Evolutionary conservation across 1,140 invertebrate species (phyloP).

Genomic region (Drosophila ambigua): DNA sequence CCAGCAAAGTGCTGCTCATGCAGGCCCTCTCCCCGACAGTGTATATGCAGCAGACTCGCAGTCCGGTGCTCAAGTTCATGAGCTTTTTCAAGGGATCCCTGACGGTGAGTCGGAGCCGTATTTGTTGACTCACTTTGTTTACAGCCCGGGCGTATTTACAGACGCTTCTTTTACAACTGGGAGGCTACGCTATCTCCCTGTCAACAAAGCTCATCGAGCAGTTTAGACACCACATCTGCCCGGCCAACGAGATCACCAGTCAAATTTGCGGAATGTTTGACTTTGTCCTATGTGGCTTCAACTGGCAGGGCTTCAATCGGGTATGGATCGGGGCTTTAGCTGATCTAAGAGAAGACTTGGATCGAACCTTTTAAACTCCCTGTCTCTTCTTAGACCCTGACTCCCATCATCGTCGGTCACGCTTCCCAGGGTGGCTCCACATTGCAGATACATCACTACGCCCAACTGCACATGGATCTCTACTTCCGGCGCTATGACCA

Average conservation of each 20-base stretch:
- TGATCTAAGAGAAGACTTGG: too few species aligned
- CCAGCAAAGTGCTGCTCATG: slow-evolving; percentile 85
- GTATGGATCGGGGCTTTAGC: slow-evolving; percentile 6
- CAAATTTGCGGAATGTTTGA: slow-evolving; percentile 56
- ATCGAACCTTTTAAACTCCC: background rate
- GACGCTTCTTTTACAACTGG: slow-evolving; percentile 30
- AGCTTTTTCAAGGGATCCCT: slow-evolving; percentile 25
- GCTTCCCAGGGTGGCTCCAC: slow-evolving; percentile 44
- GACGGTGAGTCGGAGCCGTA: slow-evolving; percentile 13
- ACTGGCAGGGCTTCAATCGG: slow-evolving; percentile 43
- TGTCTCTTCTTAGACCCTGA: slow-evolving; percentile 29
- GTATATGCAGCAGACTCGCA: slow-evolving; percentile 40
- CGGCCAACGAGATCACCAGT: background rate
- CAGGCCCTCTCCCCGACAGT: slow-evolving; percentile 87
- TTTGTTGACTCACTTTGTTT: background rate
- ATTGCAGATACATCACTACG: slow-evolving; percentile 43
- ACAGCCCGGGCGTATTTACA: background rate
- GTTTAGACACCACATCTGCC: slow-evolving; percentile 44
- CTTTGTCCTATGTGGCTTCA: slow-evolving; percentile 43
- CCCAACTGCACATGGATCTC: slow-evolving; percentile 12
- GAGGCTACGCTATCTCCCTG: slow-evolving; percentile 24
- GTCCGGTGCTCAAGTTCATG: slow-evolving; percentile 45
- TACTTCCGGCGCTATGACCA: slow-evolving; percentile 28
- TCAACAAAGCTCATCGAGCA: slow-evolving; percentile 8
- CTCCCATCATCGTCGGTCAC: slow-evolving; percentile 39